phyloP scores from a whole-genome alignment of 2,888 invertebrate genomes.

The Phaedon cochleariae region DNA sequence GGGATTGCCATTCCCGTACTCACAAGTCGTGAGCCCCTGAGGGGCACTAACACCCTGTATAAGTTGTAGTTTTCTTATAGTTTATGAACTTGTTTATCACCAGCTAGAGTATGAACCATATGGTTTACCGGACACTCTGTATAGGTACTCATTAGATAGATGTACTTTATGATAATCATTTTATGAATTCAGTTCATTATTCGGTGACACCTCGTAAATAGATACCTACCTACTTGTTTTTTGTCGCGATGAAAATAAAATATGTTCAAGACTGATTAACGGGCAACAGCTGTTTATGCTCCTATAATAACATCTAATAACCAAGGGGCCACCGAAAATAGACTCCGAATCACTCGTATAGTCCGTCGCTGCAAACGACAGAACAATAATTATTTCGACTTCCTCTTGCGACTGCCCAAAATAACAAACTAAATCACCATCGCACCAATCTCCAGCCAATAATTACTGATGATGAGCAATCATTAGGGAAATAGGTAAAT shows the following conservation, averaged over 20 bases:
- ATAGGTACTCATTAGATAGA: no score
- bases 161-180: background rate
- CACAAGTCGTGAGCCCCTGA: no score
- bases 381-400: slow-evolving; percentile 48
- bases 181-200: background rate
- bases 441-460: slow-evolving; percentile 34
- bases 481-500: slow-evolving; percentile 4
- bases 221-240: background rate
- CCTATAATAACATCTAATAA: slow-evolving; percentile 47
- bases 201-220: background rate
- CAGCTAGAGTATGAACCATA: no score
- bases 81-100: no score
- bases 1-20: no score
- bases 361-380: slow-evolving; percentile 29
- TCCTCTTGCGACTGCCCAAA: slow-evolving; percentile 45
- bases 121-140: no score
- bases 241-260: slow-evolving; percentile 28
- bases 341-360: slow-evolving; percentile 38
- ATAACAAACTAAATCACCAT: slow-evolving; percentile 38
- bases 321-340: slow-evolving; percentile 45
- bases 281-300: slow-evolving; percentile 49
- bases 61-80: no score
- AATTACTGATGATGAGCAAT: slow-evolving; percentile 31
- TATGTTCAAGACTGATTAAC: slow-evolving; percentile 47
- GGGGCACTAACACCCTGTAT: no score